Evolutionary conservation across 2,113 vertebrate species (phyloP), one percentile per base, ranked within the genome.

Genomic region (Eidolon helvum): DNA sequence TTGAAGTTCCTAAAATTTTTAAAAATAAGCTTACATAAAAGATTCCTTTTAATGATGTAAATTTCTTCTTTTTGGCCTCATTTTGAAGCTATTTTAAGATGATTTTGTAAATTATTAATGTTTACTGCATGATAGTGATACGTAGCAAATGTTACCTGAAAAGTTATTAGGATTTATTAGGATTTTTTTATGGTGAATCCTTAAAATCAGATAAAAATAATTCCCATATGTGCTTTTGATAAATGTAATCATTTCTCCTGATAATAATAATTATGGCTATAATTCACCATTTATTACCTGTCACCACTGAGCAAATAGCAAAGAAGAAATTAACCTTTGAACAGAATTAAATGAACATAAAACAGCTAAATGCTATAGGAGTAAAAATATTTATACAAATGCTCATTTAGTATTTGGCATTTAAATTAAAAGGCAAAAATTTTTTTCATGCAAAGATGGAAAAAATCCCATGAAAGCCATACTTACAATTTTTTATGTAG

Each of bases 311-410:
- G 43, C 91, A 98, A 98, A 96, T 95, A 98, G 97, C 97, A 98
- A 95, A 72, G 93, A 95, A 96, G 72, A 78, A 98, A 99, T 98
- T 98, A 97, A 98, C 97, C 98, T 98, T 97, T 95, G 97, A 96
- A 95, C 92, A 84, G 53, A 95, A 95, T 96, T 97, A 93, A 98
- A 98, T 86, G 97, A 98, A 97, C 83, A 91, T 90, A 61, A 91
- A 95, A 12, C 0, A 68, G 90, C 86, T 83, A 87, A 66, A 68
- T 57, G 38, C 74, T 92, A 40, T 84, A 77, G 45, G 95, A 96
- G 24, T 89, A 33, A 95, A 97, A 96, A 97, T 97, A 96, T 97
- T 97, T 96, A 87, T 96, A 80, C 30, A 95, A 82, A 95, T 77
- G 48, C 35, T 95, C 92, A 97, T 83, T 90, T 72, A 96, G 21